phyloP scores from a whole-genome alignment of 92 coral and sea anemone species.

The Phenganax stokvisi region DNA sequence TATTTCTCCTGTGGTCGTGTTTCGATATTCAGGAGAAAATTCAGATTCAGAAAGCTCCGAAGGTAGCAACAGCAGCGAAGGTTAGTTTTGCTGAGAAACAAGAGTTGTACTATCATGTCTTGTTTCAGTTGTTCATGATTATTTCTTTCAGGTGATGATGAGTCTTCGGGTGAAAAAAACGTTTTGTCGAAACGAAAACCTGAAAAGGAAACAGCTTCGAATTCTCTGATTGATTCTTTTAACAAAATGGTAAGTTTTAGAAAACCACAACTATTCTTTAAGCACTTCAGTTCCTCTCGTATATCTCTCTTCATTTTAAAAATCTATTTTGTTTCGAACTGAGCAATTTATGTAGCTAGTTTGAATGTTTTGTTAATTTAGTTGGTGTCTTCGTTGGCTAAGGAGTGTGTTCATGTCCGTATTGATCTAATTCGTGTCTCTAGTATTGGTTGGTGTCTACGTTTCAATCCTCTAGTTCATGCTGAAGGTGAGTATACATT shows the following conservation, averaged over 20 bases:
- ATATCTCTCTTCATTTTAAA: no score
- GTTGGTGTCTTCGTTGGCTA: slow-evolving; percentile 69
- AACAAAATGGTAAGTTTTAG: slow-evolving; percentile 58
- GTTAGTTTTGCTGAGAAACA: slow-evolving; percentile 35
- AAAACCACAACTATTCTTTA: neutral
- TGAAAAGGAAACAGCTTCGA: slow-evolving; percentile 63
- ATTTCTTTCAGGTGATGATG: slow-evolving; percentile 24
- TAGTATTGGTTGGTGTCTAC: slow-evolving; percentile 78
- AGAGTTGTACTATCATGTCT: no score
- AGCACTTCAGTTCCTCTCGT: no score
- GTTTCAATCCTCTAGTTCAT: slow-evolving; percentile 72
- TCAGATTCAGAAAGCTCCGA: slow-evolving; percentile 21
- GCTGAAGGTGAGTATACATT: slow-evolving; percentile 58
- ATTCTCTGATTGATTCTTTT: slow-evolving; percentile 66
- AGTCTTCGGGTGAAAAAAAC: slow-evolving; percentile 24
- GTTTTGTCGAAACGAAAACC: slow-evolving; percentile 40
- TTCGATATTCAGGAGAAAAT: slow-evolving; percentile 73
- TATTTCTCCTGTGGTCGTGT: slow-evolving; percentile 80
- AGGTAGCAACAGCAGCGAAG: slow-evolving; percentile 49
- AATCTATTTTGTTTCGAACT: neutral
- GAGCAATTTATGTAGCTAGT: neutral
- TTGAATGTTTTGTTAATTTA: slow-evolving; percentile 23
- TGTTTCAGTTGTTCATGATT: neutral
- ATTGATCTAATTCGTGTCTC: slow-evolving; percentile 65
- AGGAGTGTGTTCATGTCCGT: slow-evolving; percentile 63